Conservation (phyloP, 2,888 invertebrate genomes). For the Meganola albula region DNA sequence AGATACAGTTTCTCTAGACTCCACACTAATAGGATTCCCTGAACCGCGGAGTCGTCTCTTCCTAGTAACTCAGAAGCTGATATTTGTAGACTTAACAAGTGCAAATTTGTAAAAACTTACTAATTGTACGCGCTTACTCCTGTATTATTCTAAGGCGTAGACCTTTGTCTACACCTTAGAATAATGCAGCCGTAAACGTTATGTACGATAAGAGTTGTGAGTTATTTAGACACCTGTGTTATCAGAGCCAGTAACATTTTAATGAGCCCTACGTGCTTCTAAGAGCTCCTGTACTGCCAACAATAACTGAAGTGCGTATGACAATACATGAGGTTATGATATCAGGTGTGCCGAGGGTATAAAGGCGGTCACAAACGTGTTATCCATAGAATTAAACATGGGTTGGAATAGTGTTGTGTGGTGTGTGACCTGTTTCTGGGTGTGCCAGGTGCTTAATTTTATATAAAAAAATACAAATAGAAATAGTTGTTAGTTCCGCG, state of each 20-base stretch:
- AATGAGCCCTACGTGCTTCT: slow-evolving; percentile 41
- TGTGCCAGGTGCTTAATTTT: slow-evolving; percentile 44
- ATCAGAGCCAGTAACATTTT: slow-evolving; percentile 19
- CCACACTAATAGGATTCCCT: too few relatives aligned
- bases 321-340: slow-evolving; percentile 35
- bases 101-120: too few relatives aligned
- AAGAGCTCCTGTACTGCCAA: slow-evolving; percentile 18
- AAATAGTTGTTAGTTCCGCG: too few relatives aligned
- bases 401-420: slow-evolving; percentile 32
- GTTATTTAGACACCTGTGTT: slow-evolving; percentile 28
- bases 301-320: slow-evolving; percentile 29
- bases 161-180: too few relatives aligned
- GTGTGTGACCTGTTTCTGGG: slow-evolving; percentile 32
- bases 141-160: too few relatives aligned
- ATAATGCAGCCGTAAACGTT: slow-evolving; percentile 2
- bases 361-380: slow-evolving; percentile 31
- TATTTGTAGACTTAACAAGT: too few relatives aligned
- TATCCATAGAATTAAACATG: slow-evolving; percentile 38
- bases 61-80: too few relatives aligned
- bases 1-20: too few relatives aligned
- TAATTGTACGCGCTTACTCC: too few relatives aligned
- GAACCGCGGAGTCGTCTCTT: too few relatives aligned
- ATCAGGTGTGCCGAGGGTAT: slow-evolving; percentile 39
- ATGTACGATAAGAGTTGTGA: slow-evolving; percentile 11
- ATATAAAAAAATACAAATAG: not conserved